Conservation (phyloP, 2,113 vertebrate species). For the Pomatorhinus ruficollis region DNA sequence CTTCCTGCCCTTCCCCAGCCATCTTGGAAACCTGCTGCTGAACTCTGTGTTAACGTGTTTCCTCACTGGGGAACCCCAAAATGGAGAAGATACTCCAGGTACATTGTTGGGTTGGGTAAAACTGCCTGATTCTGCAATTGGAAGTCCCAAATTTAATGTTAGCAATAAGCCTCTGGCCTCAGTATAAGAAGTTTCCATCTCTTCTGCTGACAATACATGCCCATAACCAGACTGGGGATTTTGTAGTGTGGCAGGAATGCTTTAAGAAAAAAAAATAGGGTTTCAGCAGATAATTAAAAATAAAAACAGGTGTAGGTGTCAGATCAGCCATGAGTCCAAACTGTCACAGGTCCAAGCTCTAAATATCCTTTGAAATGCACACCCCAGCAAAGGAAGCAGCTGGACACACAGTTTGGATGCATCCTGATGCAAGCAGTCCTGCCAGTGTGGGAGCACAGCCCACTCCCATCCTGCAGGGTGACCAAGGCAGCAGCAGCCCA, state of each 20-base stretch:
- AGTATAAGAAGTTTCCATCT: not conserved
- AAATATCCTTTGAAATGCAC: not conserved
- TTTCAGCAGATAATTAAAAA: not conserved
- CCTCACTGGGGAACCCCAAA: not conserved
- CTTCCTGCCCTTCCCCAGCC: not conserved
- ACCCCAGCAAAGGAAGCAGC: not conserved
- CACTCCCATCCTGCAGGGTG: not conserved
- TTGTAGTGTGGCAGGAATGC: not conserved
- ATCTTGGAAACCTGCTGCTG: not conserved
- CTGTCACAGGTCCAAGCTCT: not conserved
- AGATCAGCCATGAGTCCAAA: not conserved
- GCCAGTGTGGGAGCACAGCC: not conserved
- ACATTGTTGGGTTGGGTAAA: not conserved
- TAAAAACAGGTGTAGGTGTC: not conserved
- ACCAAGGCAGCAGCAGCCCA: not conserved
- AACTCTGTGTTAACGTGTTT: not conserved
- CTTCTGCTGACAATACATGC: not conserved
- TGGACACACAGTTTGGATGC: accelerated
- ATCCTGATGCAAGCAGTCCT: accelerated
- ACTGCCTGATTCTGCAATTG: not conserved
- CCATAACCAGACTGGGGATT: not conserved
- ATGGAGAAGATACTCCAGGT: not conserved
- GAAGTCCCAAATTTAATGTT: not conserved
- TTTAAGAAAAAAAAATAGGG: not conserved
- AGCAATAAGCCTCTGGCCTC: not conserved